Evolutionary conservation across 2,888 invertebrate genomes (phyloP), one percentile per base, ranked within the genome.

Genomic region (Tridacna crocea): DNA sequence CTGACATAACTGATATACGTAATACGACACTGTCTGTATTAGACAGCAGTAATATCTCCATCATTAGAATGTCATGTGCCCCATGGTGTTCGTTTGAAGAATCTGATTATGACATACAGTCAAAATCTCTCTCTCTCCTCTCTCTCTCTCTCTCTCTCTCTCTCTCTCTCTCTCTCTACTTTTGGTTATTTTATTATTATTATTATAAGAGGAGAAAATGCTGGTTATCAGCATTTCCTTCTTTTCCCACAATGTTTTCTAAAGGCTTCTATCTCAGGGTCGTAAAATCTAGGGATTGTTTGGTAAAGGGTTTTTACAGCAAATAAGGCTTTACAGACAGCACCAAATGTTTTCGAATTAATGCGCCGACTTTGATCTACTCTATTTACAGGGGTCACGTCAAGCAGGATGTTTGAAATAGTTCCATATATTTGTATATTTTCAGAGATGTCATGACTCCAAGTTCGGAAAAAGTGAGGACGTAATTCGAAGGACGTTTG

Each of bases 381-480:
- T 36, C 36, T n/a, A n/a, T n/a, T n/a, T n/a, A 8, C 36, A 36
- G 36, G 8, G 36, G 2, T 36, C 36, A 36, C 36, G 36, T 36
- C 36, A 36, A 36, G 36, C 36, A 8, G 36, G 36, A 36, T 36
- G 36, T 36, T 8, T 36, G 36, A 36, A 36, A 55, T 55, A 55
- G 10, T 55, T 55, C 10, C 55, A 36, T 8, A 36, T 8, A 8
- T 19, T 60, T 24, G 4, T 51, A 47, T 60, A 15, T 58, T 79
- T 58, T 26, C 96, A 98, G 98, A 98, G 97, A 97, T 98, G 98
- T 95, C 97, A 98, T 51, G 98, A 98, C 95, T 97, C 97, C 92
- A 96, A 96, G 95, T 97, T 97, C 36, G 97, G 98, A 70, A 95
- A 96, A 89, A 66, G 80, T 15, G 82, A 82, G 24, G 73, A 60